phyloP scores from a whole-genome alignment of 2,888 invertebrate species.

The Thereva unica region DNA sequence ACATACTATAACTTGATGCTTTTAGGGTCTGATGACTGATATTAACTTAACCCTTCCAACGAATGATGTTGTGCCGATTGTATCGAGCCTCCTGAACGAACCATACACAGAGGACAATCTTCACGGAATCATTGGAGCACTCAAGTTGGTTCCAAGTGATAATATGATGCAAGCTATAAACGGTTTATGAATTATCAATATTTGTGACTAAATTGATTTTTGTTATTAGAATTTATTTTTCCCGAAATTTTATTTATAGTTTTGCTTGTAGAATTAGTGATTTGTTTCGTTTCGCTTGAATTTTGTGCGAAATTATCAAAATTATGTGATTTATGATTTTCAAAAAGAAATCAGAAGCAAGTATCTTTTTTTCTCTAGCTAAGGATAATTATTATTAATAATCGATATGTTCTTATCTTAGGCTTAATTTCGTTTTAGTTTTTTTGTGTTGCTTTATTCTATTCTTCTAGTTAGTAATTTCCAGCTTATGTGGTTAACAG shows the following conservation, averaged over 20 bases:
- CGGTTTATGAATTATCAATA: constrained; percentile 48
- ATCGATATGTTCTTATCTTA: not conserved
- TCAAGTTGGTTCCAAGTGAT: constrained; percentile 57
- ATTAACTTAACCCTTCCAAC: constrained; percentile 53
- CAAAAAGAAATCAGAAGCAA: no score
- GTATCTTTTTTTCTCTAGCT: constrained; percentile 5
- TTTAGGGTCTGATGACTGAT: constrained; percentile 54
- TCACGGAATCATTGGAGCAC: constrained; percentile 53
- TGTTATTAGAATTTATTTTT: not conserved
- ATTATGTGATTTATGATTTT: no score
- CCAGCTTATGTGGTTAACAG: constrained; percentile 1
- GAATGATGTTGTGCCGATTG: constrained; percentile 54
- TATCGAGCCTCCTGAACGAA: constrained; percentile 53
- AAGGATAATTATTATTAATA: not conserved
- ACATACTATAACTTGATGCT: not conserved
- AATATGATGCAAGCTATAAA: constrained; percentile 58
- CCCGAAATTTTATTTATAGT: not conserved
- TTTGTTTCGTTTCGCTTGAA: no score
- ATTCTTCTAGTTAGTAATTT: constrained; percentile 23
- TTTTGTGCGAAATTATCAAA: no score
- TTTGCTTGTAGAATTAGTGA: not conserved
- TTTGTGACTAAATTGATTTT: constrained; percentile 2
- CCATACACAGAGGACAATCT: constrained; percentile 56
- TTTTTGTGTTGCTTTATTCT: constrained; percentile 33
- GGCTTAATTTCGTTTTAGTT: not conserved